Base-by-base conservation (phyloP, 2,113 vertebrate species). In the Martes martes region DNA sequence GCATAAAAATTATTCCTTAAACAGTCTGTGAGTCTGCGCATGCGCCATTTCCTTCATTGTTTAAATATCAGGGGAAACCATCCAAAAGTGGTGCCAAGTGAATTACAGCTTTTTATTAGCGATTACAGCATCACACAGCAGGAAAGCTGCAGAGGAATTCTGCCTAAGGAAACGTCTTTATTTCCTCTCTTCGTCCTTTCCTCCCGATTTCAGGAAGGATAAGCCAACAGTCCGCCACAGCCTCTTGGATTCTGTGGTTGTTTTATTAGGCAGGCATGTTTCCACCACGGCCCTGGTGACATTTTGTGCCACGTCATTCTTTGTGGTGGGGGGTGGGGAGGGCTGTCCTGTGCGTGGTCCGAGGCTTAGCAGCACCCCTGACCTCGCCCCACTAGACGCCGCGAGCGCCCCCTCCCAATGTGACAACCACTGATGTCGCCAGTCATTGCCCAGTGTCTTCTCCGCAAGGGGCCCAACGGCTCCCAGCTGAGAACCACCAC, bases 261-360 rank as follows among this genome's bases (percentile, higher is more conserved):
- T 33, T 50, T 15, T 5, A 7, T 19, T 0, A 65, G 63, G 47
- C 19, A 31, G 33, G 21, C 19, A 3, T 11, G 39, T 76, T 55
- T 28, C 79, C 73, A 9, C 16, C 36, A 7, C 47, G 4, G 74
- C 74, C 18, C 21, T 2, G 0, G 0, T 23, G 84, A 57, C 23
- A 15, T 18, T 45, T 39, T 21, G 52, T 11, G 2, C 50, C 1
- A 0, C 9, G 23, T 10, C 39, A 13, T 11, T 15, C 73, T 65
- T 28, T 67, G 15, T 1, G 2, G 57, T 2, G 1, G 4, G 31
- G 1, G 13, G 11, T 0, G 6, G 36, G 1, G 16, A 42, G 11
- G 1, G 11, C n/a, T 31, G 63, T 45, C 42, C 65, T 45, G 23
- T 11, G 23, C 50, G 21, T 0, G 10, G 42, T 4, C 7, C 2